phyloP scores from a whole-genome alignment of 2,113 vertebrate species.

The Chroicocephalus ridibundus region DNA sequence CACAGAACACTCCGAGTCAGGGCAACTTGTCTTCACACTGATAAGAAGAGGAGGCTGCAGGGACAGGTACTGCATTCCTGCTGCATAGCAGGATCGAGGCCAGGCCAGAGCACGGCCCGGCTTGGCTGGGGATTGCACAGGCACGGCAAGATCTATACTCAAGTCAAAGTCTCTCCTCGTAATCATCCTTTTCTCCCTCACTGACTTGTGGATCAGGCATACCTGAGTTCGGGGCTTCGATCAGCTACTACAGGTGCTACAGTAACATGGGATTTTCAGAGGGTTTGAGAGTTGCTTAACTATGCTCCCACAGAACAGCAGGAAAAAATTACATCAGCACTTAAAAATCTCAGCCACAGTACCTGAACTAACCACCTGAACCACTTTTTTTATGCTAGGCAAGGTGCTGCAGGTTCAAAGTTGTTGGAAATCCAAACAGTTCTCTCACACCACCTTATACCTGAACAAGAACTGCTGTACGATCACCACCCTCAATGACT shows the following conservation, averaged over 20 bases:
- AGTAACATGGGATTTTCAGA: not conserved
- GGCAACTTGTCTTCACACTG: not conserved
- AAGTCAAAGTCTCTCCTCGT: not conserved
- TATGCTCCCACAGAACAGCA: not conserved
- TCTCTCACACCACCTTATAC: not conserved
- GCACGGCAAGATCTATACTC: not conserved
- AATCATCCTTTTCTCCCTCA: not conserved
- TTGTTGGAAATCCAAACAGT: not conserved
- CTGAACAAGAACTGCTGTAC: not conserved
- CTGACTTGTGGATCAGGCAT: not conserved
- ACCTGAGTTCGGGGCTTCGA: not conserved
- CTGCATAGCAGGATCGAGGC: not conserved
- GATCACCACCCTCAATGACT: not conserved
- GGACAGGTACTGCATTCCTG: not conserved
- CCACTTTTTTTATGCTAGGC: not conserved
- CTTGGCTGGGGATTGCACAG: not conserved
- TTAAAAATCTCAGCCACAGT: not conserved
- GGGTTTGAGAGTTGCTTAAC: not conserved
- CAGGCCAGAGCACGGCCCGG: not conserved
- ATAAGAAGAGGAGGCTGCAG: not conserved
- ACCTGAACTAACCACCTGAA: not conserved
- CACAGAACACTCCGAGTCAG: rapidly evolving
- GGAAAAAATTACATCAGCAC: not conserved
- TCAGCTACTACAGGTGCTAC: not conserved
- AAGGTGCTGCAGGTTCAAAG: not conserved